A percentile compares a stretch with the other conserved stretches of the same genome.
These are phyloP conservation scores for Troides aeacus DNA, from an alignment of 2,888 invertebrate genomes.

Conservation along the genomic window DNA sequence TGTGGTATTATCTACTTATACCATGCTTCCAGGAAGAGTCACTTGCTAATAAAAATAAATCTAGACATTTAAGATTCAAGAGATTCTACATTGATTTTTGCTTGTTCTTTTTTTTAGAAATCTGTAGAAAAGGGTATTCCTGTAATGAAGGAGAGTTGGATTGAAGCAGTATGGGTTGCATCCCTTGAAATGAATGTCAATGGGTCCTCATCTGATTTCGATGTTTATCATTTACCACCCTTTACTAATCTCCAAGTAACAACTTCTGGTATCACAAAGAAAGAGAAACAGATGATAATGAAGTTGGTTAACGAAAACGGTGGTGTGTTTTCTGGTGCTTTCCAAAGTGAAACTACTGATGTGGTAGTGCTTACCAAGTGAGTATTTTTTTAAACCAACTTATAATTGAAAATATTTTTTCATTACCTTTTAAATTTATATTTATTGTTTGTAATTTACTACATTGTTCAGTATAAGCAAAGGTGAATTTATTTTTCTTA, in stretches of 20 bases:
- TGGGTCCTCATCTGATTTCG: constrained; percentile 83
- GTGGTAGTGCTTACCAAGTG: constrained; percentile 79
- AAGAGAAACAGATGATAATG: constrained; percentile 83
- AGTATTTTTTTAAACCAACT: constrained; percentile 40
- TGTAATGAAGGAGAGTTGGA: constrained; percentile 89
- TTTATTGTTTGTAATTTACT: no score
- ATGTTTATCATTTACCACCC: constrained; percentile 80
- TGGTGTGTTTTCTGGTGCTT: constrained; percentile 79
- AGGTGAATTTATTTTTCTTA: no score
- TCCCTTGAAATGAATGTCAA: constrained; percentile 82
- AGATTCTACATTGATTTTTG: no score
- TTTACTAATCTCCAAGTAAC: constrained; percentile 90
- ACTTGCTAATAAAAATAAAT: no score
- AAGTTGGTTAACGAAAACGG: constrained; percentile 87
- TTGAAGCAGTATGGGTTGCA: constrained; percentile 88
- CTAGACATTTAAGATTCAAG: no score
- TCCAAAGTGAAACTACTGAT: constrained; percentile 76
- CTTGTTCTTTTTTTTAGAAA: constrained; percentile 69
- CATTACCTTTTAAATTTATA: no score
- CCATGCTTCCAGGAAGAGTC: no score
- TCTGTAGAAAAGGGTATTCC: constrained; percentile 84
- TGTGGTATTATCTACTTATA: no score
- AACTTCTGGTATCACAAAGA: constrained; percentile 85
- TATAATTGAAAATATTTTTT: no score
- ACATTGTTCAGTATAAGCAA: no score